Percentiles rank a stretch among this genome's conserved stretches.
phyloP scores from a whole-genome alignment of 2,113 vertebrate genomes.

The Mustela nigripes region DNA sequence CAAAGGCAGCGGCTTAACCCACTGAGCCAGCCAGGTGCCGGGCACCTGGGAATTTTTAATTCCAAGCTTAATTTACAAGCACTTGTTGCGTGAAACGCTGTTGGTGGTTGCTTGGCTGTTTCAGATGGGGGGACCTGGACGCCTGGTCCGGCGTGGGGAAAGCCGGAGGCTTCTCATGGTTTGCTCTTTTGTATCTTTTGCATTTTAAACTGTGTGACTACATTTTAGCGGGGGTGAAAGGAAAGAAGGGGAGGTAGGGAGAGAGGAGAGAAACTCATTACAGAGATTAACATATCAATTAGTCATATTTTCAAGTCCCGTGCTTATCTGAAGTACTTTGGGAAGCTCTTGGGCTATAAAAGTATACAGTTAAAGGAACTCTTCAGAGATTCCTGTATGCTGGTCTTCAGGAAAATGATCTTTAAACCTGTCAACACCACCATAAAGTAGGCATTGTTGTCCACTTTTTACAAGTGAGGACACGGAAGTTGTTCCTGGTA shows the following conservation, averaged over 20 bases:
- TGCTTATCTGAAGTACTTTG: background rate
- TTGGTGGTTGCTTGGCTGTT: background rate
- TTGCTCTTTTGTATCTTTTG: background rate
- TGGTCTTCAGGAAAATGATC: background rate
- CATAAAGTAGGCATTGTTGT: background rate
- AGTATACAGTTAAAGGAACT: background rate
- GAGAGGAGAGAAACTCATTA: background rate
- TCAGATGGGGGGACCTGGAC: background rate
- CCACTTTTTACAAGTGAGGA: background rate
- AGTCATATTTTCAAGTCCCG: slow-evolving; percentile 9
- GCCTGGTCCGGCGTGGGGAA: background rate
- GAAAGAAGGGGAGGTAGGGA: background rate
- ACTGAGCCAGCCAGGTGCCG: background rate
- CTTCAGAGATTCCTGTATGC: background rate
- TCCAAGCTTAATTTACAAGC: background rate
- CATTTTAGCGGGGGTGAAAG: background rate
- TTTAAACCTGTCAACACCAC: background rate
- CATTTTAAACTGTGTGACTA: background rate
- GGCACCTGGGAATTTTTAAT: background rate
- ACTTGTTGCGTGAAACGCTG: background rate
- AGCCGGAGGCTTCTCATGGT: background rate
- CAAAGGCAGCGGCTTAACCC: background rate
- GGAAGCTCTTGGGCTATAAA: background rate
- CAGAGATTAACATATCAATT: background rate
- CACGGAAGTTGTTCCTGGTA: background rate